Evolutionary conservation across 2,888 invertebrate genomes (phyloP), one percentile per base, ranked within the genome.

Genomic region (Caenorhabditis sp.): DNA sequence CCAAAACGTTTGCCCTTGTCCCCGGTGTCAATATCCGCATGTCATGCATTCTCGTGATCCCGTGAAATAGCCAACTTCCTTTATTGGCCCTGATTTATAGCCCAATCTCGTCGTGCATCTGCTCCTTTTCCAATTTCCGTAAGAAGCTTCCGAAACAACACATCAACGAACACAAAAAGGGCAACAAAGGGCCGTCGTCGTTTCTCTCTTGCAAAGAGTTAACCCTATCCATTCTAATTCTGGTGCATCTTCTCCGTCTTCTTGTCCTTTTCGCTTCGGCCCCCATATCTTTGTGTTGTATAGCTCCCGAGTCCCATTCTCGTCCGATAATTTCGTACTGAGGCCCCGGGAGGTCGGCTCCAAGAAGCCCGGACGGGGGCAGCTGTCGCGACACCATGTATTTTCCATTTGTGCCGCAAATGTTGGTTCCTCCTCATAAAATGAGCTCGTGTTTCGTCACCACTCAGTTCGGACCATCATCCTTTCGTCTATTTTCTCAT

Each of bases 221-320:
- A 68, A 59, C 68, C 68, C 58, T 68, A 68, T 68, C 58, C 52
- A 68, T 70, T 66, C 66, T 66, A 66, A 66, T 66, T 66, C 55
- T 56, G 56, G 53, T 50, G 48, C 66, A 65, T 56, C 55, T 32
- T 59, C 50, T 35, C 24, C 39, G 45, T 30, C 59, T 22, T 35
- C 32, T 30, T 52, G 41, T 43, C 43, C 48, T 41, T 48, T 50
- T 48, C 41, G 26, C 46, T 46, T 41, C 22, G 15, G 30, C 22
- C 35, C 37, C 50, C 45, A 63, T 56, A 30, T 56, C 48, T 46
- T 55, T 65, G 56, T 66, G 66, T 66, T 66, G 66, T 66, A 66
- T 66, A 66, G 66, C 20, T n/a, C 9, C 6, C 22, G 35, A 2
- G 15, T 20, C 37, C 50, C 30, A 50, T 39, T 39, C 48, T 39